Percentiles rank a stretch among this genome's conserved stretches.
These are phyloP conservation scores for Lithosia quadra DNA, from an alignment of 2,888 invertebrate species.

Conservation along the genomic window DNA sequence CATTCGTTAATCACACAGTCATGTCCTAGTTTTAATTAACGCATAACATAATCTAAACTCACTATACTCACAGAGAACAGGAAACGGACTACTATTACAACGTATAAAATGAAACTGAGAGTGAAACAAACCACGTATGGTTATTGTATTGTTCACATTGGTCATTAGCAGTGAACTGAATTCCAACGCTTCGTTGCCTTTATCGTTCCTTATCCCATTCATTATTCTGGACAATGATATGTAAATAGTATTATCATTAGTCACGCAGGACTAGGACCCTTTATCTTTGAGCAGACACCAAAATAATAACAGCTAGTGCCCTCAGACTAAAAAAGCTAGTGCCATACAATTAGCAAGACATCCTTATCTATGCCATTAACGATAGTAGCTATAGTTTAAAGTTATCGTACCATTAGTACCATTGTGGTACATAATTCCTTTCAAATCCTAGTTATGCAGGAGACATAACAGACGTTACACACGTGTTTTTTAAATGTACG, in stretches of 20 bases:
- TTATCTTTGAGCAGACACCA: constrained; percentile 69
- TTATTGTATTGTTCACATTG: constrained; percentile 65
- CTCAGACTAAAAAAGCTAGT: too few species aligned
- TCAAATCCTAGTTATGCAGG: background rate
- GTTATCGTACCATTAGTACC: constrained; percentile 1
- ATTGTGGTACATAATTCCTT: too few species aligned
- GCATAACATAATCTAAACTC: constrained; percentile 22
- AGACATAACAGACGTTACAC: background rate
- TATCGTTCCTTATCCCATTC: constrained; percentile 73
- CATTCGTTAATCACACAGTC: constrained; percentile 26
- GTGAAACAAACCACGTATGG: constrained; percentile 52
- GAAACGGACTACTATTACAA: constrained; percentile 37
- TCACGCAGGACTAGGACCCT: constrained; percentile 65
- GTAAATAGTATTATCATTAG: constrained; percentile 72
- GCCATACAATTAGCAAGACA: constrained; percentile 17
- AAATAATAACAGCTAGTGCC: constrained; percentile 44
- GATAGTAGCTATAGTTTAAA: constrained; percentile 11
- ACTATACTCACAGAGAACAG: constrained; percentile 31
- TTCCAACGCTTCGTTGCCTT: constrained; percentile 70
- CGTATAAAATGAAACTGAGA: constrained; percentile 68
- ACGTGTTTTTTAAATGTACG: background rate
- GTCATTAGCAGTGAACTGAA: constrained; percentile 69
- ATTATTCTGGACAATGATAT: constrained; percentile 70
- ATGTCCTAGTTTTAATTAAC: constrained; percentile 27
- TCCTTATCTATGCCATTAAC: constrained; percentile 22